These are phyloP conservation scores for Meghimatium bilineatum DNA, from an alignment of 2,888 invertebrate species.

Conservation along the genomic window DNA sequence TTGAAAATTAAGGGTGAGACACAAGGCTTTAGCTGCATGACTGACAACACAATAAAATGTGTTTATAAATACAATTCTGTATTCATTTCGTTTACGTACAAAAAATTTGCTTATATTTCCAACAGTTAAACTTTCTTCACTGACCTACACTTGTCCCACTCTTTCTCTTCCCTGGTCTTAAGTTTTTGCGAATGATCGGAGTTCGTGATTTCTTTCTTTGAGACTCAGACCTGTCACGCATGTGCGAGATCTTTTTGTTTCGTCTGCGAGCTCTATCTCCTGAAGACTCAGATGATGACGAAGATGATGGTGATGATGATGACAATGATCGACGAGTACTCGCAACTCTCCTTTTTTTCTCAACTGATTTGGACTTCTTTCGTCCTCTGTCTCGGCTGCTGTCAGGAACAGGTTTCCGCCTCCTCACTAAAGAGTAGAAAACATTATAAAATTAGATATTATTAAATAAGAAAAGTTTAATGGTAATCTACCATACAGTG, in stretches of 20 bases:
- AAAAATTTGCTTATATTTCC: no score
- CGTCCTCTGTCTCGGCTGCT: slow-evolving; percentile 21
- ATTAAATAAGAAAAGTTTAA: neutral
- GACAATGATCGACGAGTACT: neutral
- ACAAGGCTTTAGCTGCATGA: no score
- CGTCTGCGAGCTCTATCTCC: neutral
- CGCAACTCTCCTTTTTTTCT: slow-evolving; percentile 27
- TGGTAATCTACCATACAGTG: no score
- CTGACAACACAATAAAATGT: no score
- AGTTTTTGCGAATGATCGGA: slow-evolving; percentile 27
- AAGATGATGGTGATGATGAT: slow-evolving; percentile 32
- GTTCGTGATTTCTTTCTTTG: slow-evolving; percentile 9
- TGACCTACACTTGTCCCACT: slow-evolving; percentile 25
- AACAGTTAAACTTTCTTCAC: neutral
- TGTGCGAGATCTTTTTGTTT: neutral
- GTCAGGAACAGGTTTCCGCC: slow-evolving; percentile 19
- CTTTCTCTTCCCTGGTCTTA: slow-evolving; percentile 27
- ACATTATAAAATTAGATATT: no score
- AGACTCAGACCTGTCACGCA: neutral
- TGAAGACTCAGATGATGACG: slow-evolving; percentile 24
- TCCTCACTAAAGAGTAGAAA: slow-evolving; percentile 23
- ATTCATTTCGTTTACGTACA: no score
- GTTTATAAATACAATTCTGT: no score
- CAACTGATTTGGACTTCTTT: slow-evolving; percentile 34
- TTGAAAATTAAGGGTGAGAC: no score